Conservation (phyloP, 2,797 vertebrate species). For the Harpagifer antarcticus region DNA sequence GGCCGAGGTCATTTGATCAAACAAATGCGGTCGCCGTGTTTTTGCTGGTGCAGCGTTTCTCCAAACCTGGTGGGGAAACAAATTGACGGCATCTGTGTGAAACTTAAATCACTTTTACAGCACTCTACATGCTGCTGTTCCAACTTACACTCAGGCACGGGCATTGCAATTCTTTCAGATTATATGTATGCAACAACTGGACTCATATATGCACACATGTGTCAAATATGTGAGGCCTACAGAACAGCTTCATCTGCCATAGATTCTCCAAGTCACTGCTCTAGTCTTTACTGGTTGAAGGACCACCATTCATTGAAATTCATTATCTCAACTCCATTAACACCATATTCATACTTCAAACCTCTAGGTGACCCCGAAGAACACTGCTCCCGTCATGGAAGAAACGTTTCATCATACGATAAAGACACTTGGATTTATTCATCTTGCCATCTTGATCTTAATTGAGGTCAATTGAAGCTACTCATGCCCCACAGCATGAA, state of each 20-base stretch:
- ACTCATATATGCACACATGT: not conserved
- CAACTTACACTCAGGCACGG: not conserved
- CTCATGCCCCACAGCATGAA: not conserved
- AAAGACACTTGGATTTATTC: not conserved
- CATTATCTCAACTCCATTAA: not conserved
- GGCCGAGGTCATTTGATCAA: constrained; percentile 59
- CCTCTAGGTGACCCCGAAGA: not conserved
- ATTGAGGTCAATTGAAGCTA: not conserved
- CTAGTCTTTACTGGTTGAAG: not conserved
- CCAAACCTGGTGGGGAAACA: constrained; percentile 37
- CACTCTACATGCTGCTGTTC: constrained; percentile 4
- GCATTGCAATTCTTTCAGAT: not conserved
- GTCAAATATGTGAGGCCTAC: not conserved
- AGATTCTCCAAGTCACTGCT: not conserved
- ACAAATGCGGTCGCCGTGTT: constrained; percentile 51
- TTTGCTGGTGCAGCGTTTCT: constrained; percentile 65
- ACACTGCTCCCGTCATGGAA: not conserved
- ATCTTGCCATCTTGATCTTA: not conserved
- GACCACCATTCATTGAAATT: not conserved
- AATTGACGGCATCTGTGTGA: constrained; percentile 46
- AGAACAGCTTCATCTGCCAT: not conserved
- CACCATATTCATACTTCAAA: not conserved
- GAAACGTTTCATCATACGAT: not conserved
- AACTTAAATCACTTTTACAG: constrained; percentile 52
- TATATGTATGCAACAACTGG: constrained; percentile 14